phyloP scores from a whole-genome alignment of 1,140 invertebrate genomes.

The Caenorhabditis latens region DNA sequence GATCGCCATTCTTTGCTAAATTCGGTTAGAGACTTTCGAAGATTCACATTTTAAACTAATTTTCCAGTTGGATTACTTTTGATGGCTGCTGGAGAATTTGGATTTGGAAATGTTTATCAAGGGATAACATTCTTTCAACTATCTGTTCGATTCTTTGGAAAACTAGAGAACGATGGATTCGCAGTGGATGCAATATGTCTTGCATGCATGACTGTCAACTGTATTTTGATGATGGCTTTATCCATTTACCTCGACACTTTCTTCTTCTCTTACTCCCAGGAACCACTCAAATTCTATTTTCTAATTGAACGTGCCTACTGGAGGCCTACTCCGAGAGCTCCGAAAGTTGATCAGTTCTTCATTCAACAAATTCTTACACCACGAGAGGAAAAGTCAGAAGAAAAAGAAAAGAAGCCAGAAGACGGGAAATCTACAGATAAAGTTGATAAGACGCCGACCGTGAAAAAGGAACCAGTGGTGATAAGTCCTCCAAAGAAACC shows the following conservation, averaged over 20 bases:
- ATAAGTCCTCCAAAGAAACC: background rate
- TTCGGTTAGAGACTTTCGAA: background rate
- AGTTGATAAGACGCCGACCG: too few species aligned
- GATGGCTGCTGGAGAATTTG: conserved; percentile 36
- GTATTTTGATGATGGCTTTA: background rate
- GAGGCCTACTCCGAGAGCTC: background rate
- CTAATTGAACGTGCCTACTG: conserved; percentile 1
- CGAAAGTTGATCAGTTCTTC: conserved; percentile 9
- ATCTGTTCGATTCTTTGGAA: background rate
- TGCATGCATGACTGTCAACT: conserved; percentile 4
- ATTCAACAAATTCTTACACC: background rate
- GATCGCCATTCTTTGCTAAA: background rate
- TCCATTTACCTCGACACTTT: conserved; percentile 18
- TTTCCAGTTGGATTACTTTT: conserved; percentile 1
- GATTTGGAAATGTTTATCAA: conserved; percentile 19
- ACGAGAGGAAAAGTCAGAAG: background rate
- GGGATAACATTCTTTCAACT: conserved; percentile 27
- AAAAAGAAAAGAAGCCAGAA: background rate
- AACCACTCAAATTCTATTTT: conserved; percentile 1
- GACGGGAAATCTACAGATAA: background rate
- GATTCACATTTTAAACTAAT: background rate
- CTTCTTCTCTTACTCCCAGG: background rate
- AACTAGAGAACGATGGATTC: background rate
- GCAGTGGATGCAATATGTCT: background rate
- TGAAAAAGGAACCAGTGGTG: too few species aligned